Percentiles rank a stretch among this genome's conserved stretches.
Conservation (phyloP, 2,888 invertebrate genomes). For the Eupithecia vulgata region DNA sequence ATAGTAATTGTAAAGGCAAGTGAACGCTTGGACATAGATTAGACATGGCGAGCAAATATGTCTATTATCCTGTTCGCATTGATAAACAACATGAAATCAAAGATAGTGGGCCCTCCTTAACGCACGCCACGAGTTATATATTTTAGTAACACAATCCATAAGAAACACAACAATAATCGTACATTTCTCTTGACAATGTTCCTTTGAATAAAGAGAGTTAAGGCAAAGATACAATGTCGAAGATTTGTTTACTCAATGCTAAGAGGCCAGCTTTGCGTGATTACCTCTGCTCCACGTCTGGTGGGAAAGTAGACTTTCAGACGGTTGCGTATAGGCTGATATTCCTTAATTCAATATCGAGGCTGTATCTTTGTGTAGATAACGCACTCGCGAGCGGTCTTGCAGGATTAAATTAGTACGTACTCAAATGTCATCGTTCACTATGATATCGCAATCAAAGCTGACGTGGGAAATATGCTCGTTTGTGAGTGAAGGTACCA, state of each 20-base stretch:
- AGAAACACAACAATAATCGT: conserved; percentile 81
- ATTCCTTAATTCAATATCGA: conserved; percentile 53
- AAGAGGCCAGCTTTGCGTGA: conserved; percentile 73
- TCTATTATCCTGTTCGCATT: conserved; percentile 73
- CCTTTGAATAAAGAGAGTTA: conserved; percentile 82
- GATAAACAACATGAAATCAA: conserved; percentile 78
- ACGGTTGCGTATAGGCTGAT: conserved; percentile 60
- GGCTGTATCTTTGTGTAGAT: conserved; percentile 66
- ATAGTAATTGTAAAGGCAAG: conserved; percentile 59
- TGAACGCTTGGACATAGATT: conserved; percentile 63
- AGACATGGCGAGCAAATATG: conserved; percentile 68
- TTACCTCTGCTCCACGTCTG: conserved; percentile 57
- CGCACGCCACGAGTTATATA: conserved; percentile 73
- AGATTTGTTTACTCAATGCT: conserved; percentile 79
- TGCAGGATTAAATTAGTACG: conserved; percentile 74
- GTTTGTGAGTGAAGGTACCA: conserved; percentile 72
- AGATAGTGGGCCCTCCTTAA: conserved; percentile 74
- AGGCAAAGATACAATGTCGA: conserved; percentile 80
- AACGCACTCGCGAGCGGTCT: conserved; percentile 63
- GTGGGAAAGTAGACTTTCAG: conserved; percentile 69
- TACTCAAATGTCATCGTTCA: conserved; percentile 79
- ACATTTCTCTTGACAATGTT: conserved; percentile 82
- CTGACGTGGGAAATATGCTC: conserved; percentile 82
- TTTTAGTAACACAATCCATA: conserved; percentile 81
- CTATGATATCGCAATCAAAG: conserved; percentile 81